A percentile compares a stretch with the other conserved stretches of the same genome.
Evolutionary conservation across 1,140 invertebrate genomes (phyloP).

Genomic region (Planococcus citri): DNA sequence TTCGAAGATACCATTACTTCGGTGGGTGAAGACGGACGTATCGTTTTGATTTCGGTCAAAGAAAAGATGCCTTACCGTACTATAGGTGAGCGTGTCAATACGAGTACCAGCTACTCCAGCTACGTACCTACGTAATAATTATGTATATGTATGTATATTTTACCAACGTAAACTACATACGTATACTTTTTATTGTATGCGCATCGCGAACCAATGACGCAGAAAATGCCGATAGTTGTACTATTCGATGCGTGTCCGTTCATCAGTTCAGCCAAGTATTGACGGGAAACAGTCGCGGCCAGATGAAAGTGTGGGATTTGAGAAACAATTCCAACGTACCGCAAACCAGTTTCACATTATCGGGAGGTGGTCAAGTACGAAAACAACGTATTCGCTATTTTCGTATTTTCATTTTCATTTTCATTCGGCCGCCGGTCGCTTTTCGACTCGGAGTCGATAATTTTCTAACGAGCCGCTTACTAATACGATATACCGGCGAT

Average conservation of each 20-base stretch:
- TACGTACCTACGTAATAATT: too few species aligned
- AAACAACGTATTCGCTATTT: too few species aligned
- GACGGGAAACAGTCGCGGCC: constrained; percentile 68
- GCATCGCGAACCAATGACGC: constrained; percentile 24
- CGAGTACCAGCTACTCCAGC: neutral
- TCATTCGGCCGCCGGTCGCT: neutral
- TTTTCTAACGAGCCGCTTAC: too few species aligned
- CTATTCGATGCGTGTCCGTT: constrained; percentile 60
- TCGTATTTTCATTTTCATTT: too few species aligned
- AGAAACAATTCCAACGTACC: constrained; percentile 40
- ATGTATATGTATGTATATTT: too few species aligned
- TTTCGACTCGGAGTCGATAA: too few species aligned
- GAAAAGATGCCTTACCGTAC: constrained; percentile 44
- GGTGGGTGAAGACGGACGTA: constrained; percentile 69
- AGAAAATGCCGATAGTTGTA: constrained; percentile 69
- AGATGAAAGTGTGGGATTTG: constrained; percentile 79
- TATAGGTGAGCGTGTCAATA: constrained; percentile 41
- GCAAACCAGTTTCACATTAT: constrained; percentile 39
- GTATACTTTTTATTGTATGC: too few species aligned
- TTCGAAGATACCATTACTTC: constrained; percentile 59
- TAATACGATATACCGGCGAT: too few species aligned
- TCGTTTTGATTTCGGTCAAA: constrained; percentile 52
- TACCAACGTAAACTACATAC: too few species aligned
- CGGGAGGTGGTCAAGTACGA: neutral
- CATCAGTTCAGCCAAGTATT: constrained; percentile 64